Percentiles rank a stretch among this genome's conserved stretches.
phyloP scores from a whole-genome alignment of 1,140 invertebrate species.

The Meloidogyne floridensis region DNA sequence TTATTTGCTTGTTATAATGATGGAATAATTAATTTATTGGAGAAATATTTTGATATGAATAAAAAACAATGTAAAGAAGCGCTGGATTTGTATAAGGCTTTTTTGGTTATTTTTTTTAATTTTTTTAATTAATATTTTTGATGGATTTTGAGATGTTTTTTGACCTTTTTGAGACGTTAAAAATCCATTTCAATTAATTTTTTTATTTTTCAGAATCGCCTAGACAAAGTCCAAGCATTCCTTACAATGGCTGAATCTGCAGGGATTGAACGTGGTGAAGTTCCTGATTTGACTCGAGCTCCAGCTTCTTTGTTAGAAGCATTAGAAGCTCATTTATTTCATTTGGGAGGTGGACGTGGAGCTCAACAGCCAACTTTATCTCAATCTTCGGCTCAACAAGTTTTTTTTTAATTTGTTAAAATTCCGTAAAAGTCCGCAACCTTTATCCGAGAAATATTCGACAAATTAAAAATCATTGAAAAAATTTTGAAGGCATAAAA shows the following conservation, averaged over 20 bases:
- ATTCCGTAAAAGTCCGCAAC: neutral
- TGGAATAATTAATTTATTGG: slow-evolving; percentile 96
- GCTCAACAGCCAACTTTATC: slow-evolving; percentile 43
- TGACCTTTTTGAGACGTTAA: too few relatives aligned
- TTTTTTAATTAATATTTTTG: neutral
- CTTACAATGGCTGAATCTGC: slow-evolving; percentile 95
- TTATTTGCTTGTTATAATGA: slow-evolving; percentile 99
- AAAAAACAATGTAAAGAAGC: slow-evolving; percentile 94
- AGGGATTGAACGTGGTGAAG: slow-evolving; percentile 97
- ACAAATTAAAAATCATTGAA: too few relatives aligned
- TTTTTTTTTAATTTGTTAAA: slow-evolving; percentile 20
- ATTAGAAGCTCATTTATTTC: slow-evolving; percentile 88
- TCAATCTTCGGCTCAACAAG: slow-evolving; percentile 44
- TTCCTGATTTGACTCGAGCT: slow-evolving; percentile 96
- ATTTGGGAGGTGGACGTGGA: slow-evolving; percentile 74
- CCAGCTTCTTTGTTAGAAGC: slow-evolving; percentile 96
- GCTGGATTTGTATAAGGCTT: slow-evolving; percentile 97
- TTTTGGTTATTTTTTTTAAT: slow-evolving; percentile 73
- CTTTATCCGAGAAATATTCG: too few relatives aligned
- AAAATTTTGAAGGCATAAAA: too few relatives aligned
- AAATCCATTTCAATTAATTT: neutral
- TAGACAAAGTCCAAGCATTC: slow-evolving; percentile 98
- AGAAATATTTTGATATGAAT: slow-evolving; percentile 99
- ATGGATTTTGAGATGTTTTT: too few relatives aligned
- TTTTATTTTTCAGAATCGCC: slow-evolving; percentile 72